A percentile compares a stretch with the other conserved stretches of the same genome.
Evolutionary conservation across 1,140 invertebrate species (phyloP).

Genomic region (Drosophila triauraria): DNA sequence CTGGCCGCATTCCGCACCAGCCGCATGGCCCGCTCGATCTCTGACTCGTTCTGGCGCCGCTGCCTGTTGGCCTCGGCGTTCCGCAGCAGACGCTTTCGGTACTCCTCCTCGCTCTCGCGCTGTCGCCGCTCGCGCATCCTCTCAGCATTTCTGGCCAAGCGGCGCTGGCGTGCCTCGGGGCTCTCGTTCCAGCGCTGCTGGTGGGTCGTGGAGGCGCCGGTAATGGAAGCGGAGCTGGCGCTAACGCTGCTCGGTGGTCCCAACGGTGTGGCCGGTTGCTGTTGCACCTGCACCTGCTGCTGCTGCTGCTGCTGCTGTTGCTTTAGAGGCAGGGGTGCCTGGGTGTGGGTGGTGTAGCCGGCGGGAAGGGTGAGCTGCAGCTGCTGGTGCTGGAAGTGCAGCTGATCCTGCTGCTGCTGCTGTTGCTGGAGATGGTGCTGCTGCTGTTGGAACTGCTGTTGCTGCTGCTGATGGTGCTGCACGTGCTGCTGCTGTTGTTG

Average conservation of each 20-base stretch:
- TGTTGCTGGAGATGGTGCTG: conserved; percentile 66
- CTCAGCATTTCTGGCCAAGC: conserved; percentile 84
- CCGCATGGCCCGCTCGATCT: conserved; percentile 81
- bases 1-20: conserved; percentile 82
- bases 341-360: conserved; percentile 40
- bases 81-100: conserved; percentile 75
- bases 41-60: conserved; percentile 80
- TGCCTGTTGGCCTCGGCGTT: conserved; percentile 84
- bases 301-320: conserved; percentile 69
- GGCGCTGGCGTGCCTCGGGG: conserved; percentile 79
- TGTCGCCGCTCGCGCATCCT: conserved; percentile 83
- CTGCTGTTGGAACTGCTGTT: conserved; percentile 51
- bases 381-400: conserved; percentile 67
- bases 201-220: conserved; percentile 51
- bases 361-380: conserved; percentile 56
- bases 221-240: conserved; percentile 56
- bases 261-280: conserved; percentile 64
- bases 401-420: conserved; percentile 65
- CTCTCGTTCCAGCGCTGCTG: conserved; percentile 84
- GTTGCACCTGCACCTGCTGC: conserved; percentile 67
- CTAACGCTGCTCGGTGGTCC: conserved; percentile 63
- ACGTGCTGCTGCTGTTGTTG: conserved; percentile 67
- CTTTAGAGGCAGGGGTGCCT: conserved; percentile 52
- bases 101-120: conserved; percentile 83
- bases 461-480: conserved; percentile 56